Evolutionary conservation across 2,888 invertebrate genomes (phyloP), one percentile per base, ranked within the genome.

Genomic region (Xanthorhoe designata): DNA sequence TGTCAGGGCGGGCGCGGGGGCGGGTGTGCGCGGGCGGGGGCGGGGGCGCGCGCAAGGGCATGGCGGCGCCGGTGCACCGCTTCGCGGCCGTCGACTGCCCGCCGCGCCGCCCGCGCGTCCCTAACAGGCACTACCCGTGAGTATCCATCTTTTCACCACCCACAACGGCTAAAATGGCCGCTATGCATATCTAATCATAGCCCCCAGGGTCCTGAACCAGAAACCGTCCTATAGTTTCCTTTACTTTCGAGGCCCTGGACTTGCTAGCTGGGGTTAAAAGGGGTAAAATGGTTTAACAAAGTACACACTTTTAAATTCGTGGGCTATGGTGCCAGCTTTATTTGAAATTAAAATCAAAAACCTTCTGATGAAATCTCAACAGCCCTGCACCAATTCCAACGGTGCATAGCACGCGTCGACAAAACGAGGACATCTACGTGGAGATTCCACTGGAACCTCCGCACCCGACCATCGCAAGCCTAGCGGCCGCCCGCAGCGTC

Each of bases 21-120:
- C 94, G 88, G 82, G 94, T 81, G 88, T 78, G 77, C 71, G 77
- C 67, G 63, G 79, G 73, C 69, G 77, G 69, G 70, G 90, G 70
- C 87, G 80, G 72, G 70, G 79, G 77, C 70, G 80, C 81, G 94
- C 90, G 94, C 79, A 95, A 95, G 91, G 95, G 95, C 85, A 95
- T 96, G 95, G 95, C 96, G 83, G 95, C 96, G 80, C 95, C 96
- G 66, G 95, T 96, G 80, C 96, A 96, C 87, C 94, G 96, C 76
- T 95, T 96, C 85, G 95, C 96, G 85, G 94, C 95, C 81, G 94
- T 94, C 76, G 94, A 94, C 81, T 94, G 94, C 78, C 90, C 94
- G 74, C 94, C 94, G 74, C 90, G 94, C 73, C 91, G 94, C 69
- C 88, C 89, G 66, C 86, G 83, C 68, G n/a, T n/a, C n/a, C 83